Evolutionary conservation across 2,113 vertebrate species (phyloP).

Genomic region (Notothenia coriiceps): DNA sequence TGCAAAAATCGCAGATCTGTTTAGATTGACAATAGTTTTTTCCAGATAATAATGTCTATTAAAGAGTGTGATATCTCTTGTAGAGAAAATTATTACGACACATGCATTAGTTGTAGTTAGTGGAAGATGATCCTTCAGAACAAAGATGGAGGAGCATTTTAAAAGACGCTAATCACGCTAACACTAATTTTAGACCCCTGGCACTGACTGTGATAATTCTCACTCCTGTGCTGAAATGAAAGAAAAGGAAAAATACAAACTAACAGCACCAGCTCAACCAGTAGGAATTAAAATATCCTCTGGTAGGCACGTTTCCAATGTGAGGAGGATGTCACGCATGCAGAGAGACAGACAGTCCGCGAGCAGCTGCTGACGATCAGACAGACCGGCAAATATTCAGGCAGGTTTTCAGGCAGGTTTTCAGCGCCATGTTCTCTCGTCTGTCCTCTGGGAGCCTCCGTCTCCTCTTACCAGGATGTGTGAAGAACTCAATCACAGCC

Average conservation of each 20-base stretch:
- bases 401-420: constrained; percentile 67
- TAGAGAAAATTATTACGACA: neutral
- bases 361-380: constrained; percentile 53
- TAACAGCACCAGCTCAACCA: neutral
- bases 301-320: constrained; percentile 8
- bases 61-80: too few relatives aligned
- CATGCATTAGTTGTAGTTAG: neutral
- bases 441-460: constrained; percentile 61
- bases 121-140: neutral
- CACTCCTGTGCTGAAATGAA: neutral
- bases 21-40: neutral
- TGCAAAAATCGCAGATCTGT: neutral
- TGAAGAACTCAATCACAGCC: constrained; percentile 78
- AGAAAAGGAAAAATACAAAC: neutral
- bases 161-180: neutral
- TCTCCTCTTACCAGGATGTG: constrained; percentile 66
- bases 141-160: neutral
- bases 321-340: neutral
- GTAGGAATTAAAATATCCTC: constrained; percentile 14
- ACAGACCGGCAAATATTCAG: constrained; percentile 18
- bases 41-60: too few relatives aligned
- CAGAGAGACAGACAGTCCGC: constrained; percentile 31
- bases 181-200: neutral
- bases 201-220: neutral
- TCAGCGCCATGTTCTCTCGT: constrained; percentile 62